A percentile compares a stretch with the other conserved stretches of the same genome.
Evolutionary conservation across 1,140 invertebrate genomes (phyloP).

Genomic region (Dufourea novaeangliae): DNA sequence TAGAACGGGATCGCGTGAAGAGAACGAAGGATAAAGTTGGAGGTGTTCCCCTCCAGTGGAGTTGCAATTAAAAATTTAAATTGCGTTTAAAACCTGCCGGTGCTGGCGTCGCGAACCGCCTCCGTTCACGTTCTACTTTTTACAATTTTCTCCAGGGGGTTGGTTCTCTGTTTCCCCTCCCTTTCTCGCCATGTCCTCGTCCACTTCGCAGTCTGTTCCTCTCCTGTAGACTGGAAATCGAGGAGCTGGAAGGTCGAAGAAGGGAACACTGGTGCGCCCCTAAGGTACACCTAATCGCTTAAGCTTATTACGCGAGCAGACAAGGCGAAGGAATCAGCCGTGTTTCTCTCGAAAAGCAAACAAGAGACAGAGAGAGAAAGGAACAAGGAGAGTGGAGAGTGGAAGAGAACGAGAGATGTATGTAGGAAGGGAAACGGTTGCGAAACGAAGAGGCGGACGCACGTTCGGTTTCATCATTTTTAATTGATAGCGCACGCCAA

Average conservation of each 20-base stretch:
- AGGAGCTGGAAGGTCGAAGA: slow-evolving; percentile 14
- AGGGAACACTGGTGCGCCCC: slow-evolving; percentile 43
- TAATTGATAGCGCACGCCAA: slow-evolving; percentile 78
- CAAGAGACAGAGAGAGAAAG: slow-evolving; percentile 46
- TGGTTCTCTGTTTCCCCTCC: slow-evolving; percentile 21
- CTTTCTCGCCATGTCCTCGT: slow-evolving; percentile 31
- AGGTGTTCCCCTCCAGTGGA: slow-evolving; percentile 57
- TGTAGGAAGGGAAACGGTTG: neutral
- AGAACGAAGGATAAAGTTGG: slow-evolving; percentile 1
- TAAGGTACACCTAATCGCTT: slow-evolving; percentile 75
- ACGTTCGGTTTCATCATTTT: slow-evolving; percentile 76
- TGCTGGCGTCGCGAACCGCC: slow-evolving; percentile 31
- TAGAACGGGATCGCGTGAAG: neutral
- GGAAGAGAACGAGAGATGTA: neutral
- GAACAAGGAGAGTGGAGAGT: slow-evolving; percentile 48
- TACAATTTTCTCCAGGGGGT: slow-evolving; percentile 49
- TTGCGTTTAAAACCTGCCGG: slow-evolving; percentile 72
- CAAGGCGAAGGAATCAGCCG: slow-evolving; percentile 59
- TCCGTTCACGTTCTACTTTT: slow-evolving; percentile 36
- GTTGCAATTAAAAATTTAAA: slow-evolving; percentile 78
- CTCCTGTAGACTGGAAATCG: slow-evolving; percentile 3
- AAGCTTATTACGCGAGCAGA: slow-evolving; percentile 76
- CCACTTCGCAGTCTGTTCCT: slow-evolving; percentile 15
- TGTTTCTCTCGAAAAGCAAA: slow-evolving; percentile 22
- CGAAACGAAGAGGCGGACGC: slow-evolving; percentile 44